Evolutionary conservation across 1,140 invertebrate species (phyloP), one percentile per base, ranked within the genome.

Genomic region (Tetranychus cinnabarinus): DNA sequence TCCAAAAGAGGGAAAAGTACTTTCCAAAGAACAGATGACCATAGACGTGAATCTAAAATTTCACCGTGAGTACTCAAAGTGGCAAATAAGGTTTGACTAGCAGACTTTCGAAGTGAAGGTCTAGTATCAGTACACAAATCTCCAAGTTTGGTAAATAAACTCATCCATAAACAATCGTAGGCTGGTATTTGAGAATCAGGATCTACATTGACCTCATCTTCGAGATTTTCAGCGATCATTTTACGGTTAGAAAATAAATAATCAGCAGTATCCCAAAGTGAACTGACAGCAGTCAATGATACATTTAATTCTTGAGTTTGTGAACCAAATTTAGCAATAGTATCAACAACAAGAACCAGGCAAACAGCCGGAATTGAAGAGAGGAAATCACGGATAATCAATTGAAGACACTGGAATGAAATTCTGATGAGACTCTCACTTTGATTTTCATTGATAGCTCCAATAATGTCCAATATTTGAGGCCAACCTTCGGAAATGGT

Each of bases 181-280:
- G 86, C 82, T 13, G 85, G 82, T 77, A 74, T 63, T 1, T 55
- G 63, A 47, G 54, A 58, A 52, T 52, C 23, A n/a, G 55, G 55
- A 56, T 37, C 37, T 36, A 8, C 33, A 15, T 39, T 56, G 2
- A 36, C 55, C 10, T 39, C 37, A 56, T 64, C 59, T 42, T 64
- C 56, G 31, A 60, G 42, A 58, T 55, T 82, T 68, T 79, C 78
- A 67, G 79, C 80, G 62, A 96, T 78, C 74, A 87, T 86, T 66
- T 87, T 83, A 70, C 89, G 83, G 74, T 93, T 93, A 78, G 95
- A 88, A 75, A 86, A 91, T 67, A 96, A 85, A 71, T 91, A 92
- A 74, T 96, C 91, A 2, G 89, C 90, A 68, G 96, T 91, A 71
- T 96, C 96, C 91, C 91, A 97, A 85, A 97, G 85, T 34, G 96